phyloP scores from a whole-genome alignment of 1,140 invertebrate species.

The Gonioctena quinquepunctata region DNA sequence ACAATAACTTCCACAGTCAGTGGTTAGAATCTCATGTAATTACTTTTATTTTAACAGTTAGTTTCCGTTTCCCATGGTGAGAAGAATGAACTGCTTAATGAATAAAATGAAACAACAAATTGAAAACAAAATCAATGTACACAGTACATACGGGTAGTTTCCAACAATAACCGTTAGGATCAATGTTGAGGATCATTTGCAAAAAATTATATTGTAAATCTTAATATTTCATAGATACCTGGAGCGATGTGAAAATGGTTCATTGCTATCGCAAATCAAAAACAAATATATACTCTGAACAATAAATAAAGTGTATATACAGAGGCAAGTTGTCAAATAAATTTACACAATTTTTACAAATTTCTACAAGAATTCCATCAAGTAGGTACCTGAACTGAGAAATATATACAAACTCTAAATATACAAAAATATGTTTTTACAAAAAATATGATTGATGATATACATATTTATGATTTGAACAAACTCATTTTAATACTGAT shows the following conservation, averaged over 20 bases:
- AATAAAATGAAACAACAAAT: slow-evolving; percentile 38
- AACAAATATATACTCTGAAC: slow-evolving; percentile 15
- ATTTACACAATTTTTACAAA: slow-evolving; percentile 44
- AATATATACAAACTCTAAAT: slow-evolving; percentile 35
- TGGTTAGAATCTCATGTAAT: too few species aligned
- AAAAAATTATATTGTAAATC: neutral
- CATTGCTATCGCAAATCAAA: slow-evolving; percentile 14
- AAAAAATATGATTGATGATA: slow-evolving; percentile 37
- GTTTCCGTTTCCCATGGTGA: neutral
- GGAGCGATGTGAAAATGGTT: slow-evolving; percentile 21
- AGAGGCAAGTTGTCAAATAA: slow-evolving; percentile 36
- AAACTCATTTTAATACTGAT: slow-evolving; percentile 42
- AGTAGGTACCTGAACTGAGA: slow-evolving; percentile 39
- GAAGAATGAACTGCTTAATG: neutral
- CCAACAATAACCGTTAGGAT: slow-evolving; percentile 33
- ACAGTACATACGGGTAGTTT: slow-evolving; percentile 46
- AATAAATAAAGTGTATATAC: slow-evolving; percentile 34
- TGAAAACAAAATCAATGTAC: slow-evolving; percentile 38
- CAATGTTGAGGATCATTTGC: slow-evolving; percentile 39
- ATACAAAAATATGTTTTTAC: slow-evolving; percentile 36
- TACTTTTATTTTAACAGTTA: too few species aligned
- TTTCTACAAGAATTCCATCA: slow-evolving; percentile 32
- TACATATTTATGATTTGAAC: slow-evolving; percentile 36
- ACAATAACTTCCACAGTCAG: too few species aligned
- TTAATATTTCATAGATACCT: slow-evolving; percentile 10